phyloP scores from a whole-genome alignment of 2,888 invertebrate species.

The Torymus tubicola region DNA sequence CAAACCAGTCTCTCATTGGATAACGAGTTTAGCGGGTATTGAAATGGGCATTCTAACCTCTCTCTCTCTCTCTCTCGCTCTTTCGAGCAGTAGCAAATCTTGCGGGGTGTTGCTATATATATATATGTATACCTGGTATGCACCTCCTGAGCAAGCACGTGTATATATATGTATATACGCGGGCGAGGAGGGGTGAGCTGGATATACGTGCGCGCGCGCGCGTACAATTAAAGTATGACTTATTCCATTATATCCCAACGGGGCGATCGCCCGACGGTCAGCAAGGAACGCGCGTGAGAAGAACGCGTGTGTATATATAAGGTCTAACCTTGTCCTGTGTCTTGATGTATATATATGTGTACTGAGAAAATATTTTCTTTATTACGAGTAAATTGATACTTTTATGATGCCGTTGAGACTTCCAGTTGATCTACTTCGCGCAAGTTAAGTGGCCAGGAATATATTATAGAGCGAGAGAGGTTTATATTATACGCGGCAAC shows the following conservation, averaged over 20 bases:
- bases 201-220: not conserved
- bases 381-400: not conserved
- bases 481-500: no score
- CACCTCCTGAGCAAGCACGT: conserved; percentile 54
- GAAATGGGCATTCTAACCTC: conserved; percentile 68
- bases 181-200: no score
- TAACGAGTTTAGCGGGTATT: conserved; percentile 71
- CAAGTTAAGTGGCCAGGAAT: no score
- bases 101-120: conserved; percentile 62
- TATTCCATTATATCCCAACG: conserved; percentile 39
- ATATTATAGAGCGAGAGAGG: no score
- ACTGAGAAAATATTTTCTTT: not conserved
- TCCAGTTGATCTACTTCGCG: not conserved
- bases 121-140: no score
- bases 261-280: conserved; percentile 8
- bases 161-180: not conserved
- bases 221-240: conserved; percentile 54
- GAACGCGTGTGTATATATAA: not conserved
- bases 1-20: conserved; percentile 35
- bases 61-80: conserved; percentile 52
- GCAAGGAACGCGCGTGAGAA: conserved; percentile 49
- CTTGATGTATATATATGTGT: no score
- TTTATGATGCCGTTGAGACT: not conserved
- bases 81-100: conserved; percentile 59
- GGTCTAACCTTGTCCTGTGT: no score